Percentiles rank a stretch among this genome's conserved stretches.
These are phyloP conservation scores for Chlorops oryzae DNA, from an alignment of 1,140 invertebrate genomes.

Conservation along the genomic window DNA sequence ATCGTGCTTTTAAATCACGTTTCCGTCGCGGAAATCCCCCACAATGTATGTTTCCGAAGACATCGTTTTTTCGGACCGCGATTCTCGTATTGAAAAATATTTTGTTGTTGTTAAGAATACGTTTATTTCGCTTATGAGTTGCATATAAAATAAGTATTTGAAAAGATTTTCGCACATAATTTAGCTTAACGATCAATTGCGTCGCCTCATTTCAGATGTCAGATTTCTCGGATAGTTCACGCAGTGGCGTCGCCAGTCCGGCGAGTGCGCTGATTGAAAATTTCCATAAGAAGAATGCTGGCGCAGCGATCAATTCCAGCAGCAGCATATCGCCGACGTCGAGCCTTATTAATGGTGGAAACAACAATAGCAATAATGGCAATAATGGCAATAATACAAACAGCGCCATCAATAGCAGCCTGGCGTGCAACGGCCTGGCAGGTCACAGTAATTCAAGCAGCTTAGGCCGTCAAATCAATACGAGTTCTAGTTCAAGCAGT, in stretches of 20 bases:
- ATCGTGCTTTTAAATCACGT: too few species aligned
- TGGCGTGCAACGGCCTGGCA: slow-evolving; percentile 13
- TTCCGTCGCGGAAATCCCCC: too few species aligned
- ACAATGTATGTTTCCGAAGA: too few species aligned
- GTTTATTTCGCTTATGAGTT: too few species aligned
- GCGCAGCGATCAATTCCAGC: neutral
- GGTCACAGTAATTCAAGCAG: slow-evolving; percentile 10
- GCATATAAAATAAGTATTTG: too few species aligned
- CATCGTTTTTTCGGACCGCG: too few species aligned
- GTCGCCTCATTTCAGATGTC: slow-evolving; percentile 34
- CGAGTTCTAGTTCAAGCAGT: slow-evolving; percentile 39
- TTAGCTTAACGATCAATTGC: too few species aligned
- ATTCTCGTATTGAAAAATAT: too few species aligned
- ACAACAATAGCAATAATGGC: slow-evolving; percentile 6
- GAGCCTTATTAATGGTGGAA: neutral
- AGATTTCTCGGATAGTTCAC: slow-evolving; percentile 46
- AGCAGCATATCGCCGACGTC: neutral
- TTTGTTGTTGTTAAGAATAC: too few species aligned
- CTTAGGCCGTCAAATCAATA: slow-evolving; percentile 38
- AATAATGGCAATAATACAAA: neutral
- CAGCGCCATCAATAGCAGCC: neutral
- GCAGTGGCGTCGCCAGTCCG: slow-evolving; percentile 37
- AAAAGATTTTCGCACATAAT: too few species aligned
- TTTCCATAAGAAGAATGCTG: slow-evolving; percentile 42
- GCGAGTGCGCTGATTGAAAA: slow-evolving; percentile 42